phyloP scores from a whole-genome alignment of 2,797 vertebrate species.

The Dendrocincla tyrannina region DNA sequence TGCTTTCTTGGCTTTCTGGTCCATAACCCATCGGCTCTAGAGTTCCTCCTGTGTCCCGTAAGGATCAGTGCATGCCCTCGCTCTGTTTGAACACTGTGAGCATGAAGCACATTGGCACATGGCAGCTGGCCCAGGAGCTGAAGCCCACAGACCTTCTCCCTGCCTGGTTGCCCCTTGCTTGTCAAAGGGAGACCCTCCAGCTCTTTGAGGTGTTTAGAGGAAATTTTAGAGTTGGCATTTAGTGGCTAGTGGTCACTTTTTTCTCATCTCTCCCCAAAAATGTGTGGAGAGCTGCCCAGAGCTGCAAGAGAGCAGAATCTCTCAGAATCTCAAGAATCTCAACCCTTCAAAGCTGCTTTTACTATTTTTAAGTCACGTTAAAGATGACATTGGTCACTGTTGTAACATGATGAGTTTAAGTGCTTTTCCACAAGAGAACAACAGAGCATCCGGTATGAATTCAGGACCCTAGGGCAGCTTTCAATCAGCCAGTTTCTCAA shows the following conservation, averaged over 20 bases:
- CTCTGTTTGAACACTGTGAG: neutral
- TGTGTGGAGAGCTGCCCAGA: neutral
- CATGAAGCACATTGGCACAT: neutral
- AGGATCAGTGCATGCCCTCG: constrained; percentile 3
- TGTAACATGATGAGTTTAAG: neutral
- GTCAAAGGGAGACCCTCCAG: neutral
- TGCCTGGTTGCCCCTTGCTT: neutral
- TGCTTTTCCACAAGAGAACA: neutral
- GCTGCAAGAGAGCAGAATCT: neutral
- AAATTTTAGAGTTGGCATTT: neutral
- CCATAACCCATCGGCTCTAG: fast-evolving
- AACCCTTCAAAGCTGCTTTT: neutral
- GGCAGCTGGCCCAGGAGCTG: neutral
- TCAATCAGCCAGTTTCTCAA: neutral
- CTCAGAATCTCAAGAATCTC: neutral
- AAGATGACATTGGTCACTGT: neutral
- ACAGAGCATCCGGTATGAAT: neutral
- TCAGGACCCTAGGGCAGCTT: neutral
- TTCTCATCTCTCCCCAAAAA: neutral
- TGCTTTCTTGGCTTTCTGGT: neutral
- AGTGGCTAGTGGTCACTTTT: neutral
- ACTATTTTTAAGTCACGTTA: neutral
- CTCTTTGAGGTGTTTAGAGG: neutral
- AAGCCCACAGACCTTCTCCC: neutral
- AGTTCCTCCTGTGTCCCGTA: neutral